Evolutionary conservation across 1,140 invertebrate genomes (phyloP), one percentile per base, ranked within the genome.

Genomic region (Goniozus legneri): DNA sequence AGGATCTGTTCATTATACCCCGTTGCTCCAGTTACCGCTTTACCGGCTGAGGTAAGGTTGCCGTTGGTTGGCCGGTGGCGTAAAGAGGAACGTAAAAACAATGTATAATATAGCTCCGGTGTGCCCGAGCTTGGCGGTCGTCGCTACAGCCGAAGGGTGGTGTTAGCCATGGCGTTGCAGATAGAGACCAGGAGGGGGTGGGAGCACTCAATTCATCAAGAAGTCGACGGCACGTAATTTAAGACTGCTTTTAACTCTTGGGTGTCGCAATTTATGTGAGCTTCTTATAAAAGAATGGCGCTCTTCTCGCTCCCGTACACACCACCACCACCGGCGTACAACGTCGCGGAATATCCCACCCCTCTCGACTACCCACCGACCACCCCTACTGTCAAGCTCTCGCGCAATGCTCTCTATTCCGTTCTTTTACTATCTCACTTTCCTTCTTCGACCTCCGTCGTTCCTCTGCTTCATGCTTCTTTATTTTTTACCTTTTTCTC

Each of bases 181-280:
- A 21, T 16, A 31, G 47, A 44, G 19, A n/a, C 22, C 13, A 14
- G 22, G 10, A 24, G 42, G 37, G 54, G 45, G 58, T 60, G 55
- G 62, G 56, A 71, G 70, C 70, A 75, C 74, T 76, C 72, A 74
- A 76, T 76, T 76, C 72, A 76, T 76, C 74, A 76, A 69, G 55
- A 53, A 75, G 70, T 75, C 72, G 72, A 75, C 71, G 68, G 65
- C 54, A 63, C 67, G 72, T 76, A 75, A 75, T 76, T 76, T 76
- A 76, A 76, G 73, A 74, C 71, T 75, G 73, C 74, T 76, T 75
- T 76, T 76, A 76, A 76, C 71, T 74, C 73, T 67, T 73, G 68
- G 73, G 70, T 72, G 72, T 76, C 65, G 71, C 74, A 73, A 75
- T 76, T 76, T 76, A 75, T 76, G 73, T 74, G 69, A 69, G 72